Evolutionary conservation across 1,140 invertebrate species (phyloP), one percentile per base, ranked within the genome.

Genomic region (Neodiprion lecontei): DNA sequence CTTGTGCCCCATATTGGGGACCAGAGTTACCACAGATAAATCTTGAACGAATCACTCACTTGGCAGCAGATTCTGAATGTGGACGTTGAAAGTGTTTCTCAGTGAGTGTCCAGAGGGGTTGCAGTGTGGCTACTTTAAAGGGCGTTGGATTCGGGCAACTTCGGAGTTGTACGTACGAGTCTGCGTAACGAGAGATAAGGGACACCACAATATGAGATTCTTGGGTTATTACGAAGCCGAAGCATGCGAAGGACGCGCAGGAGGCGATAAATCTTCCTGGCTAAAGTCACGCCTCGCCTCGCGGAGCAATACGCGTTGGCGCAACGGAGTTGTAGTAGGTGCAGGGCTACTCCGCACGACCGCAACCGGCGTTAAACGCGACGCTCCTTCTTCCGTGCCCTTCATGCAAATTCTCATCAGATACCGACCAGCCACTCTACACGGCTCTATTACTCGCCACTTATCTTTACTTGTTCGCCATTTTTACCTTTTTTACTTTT

Each of bases 371-470:
- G 28, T 40, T 61, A 61, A 17, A 40, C 28, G 53, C n/a, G 53
- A 61, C 9, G 53, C 53, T 17, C 9, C 53, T 61, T 61, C 53
- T 61, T 47, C 3, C 67, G 40, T 28, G 53, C n/a, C 73, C 48
- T 76, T 77, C 67, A 80, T 77, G 77, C 77, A 76, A 83, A 82
- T 81, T 77, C 72, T 67, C 76, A 83, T 83, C 82, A 75, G 81
- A 83, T 83, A 82, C 48, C 17, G 11, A 21, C 65, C 49, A 71
- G 48, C 48, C 70, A 61, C 72, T 10, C 69, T 77, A 68, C 74
- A 79, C 77, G 69, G 73, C 78, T 83, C 81, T 82, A 83, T 82
- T 82, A 82, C 79, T 76, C 48, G 48, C 48, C 69, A 67, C 72
- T 72, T 80, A 82, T 81, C 77, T 80, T 23, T 61, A 61, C 53